phyloP scores from a whole-genome alignment of 2,888 invertebrate species.

The Cylindroiulus punctatus region DNA sequence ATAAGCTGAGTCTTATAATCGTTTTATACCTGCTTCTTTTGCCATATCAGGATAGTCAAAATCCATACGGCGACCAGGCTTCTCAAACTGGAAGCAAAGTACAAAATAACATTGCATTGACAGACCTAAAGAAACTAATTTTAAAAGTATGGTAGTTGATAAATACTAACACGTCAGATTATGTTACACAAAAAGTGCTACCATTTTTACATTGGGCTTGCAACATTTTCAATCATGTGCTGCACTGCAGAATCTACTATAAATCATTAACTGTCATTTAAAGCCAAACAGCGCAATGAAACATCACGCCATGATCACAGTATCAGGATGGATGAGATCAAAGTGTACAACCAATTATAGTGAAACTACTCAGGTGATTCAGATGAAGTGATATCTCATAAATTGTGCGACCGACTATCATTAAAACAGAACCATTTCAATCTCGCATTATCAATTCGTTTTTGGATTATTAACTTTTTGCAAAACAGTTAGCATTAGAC shows the following conservation, averaged over 20 bases:
- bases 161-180: neutral
- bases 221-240: neutral
- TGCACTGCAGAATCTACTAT: neutral
- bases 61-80: constrained; percentile 82
- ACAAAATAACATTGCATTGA: neutral
- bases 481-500: too few relatives aligned
- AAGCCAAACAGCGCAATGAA: too few relatives aligned
- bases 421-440: too few relatives aligned
- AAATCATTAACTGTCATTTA: neutral
- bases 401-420: too few relatives aligned
- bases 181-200: neutral
- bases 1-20: neutral
- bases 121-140: neutral
- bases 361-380: too few relatives aligned
- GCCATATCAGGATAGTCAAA: constrained; percentile 96
- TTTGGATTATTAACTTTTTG: too few relatives aligned
- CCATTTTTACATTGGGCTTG: neutral
- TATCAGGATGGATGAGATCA: neutral
- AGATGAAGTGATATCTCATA: too few relatives aligned
- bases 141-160: neutral
- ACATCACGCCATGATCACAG: too few relatives aligned
- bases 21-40: constrained; percentile 77
- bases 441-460: too few relatives aligned
- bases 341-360: neutral
- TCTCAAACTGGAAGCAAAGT: constrained; percentile 78